Conservation (phyloP, 2,888 invertebrate species). For the Hoplodrina ambigua region DNA sequence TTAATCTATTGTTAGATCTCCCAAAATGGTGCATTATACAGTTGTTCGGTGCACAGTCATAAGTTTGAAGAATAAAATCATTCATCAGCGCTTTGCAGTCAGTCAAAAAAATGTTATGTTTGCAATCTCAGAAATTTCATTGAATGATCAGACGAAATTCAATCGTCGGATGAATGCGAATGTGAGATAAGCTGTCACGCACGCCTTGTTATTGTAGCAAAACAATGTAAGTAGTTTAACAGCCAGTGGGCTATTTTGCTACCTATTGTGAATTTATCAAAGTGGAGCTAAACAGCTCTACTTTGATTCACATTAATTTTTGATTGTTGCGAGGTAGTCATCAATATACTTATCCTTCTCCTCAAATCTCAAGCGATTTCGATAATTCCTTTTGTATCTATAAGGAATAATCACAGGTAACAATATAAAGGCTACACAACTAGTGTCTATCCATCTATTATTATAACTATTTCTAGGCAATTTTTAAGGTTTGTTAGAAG, state of each 20-base stretch:
- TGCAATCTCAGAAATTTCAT: background rate
- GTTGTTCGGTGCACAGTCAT: background rate
- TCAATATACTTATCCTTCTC: too few relatives aligned
- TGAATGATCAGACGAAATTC: background rate
- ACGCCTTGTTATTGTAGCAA: slow-evolving; percentile 1
- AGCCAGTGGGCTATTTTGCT: slow-evolving; percentile 4
- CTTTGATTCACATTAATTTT: too few relatives aligned
- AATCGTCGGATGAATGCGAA: background rate
- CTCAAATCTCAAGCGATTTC: too few relatives aligned
- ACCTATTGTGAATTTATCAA: slow-evolving; percentile 4
- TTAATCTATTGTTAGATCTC: background rate
- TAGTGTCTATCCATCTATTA: too few relatives aligned
- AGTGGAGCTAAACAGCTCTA: background rate
- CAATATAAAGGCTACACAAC: too few relatives aligned
- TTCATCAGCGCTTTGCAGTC: background rate
- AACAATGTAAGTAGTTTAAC: background rate
- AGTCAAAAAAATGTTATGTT: background rate
- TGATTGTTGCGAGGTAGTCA: too few relatives aligned
- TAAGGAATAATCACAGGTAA: too few relatives aligned
- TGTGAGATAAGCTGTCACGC: background rate
- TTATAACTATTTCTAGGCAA: too few relatives aligned
- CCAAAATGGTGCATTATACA: background rate
- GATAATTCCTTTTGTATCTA: too few relatives aligned
- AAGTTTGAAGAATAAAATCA: background rate
- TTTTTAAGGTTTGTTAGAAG: too few relatives aligned